Evolutionary conservation across 2,888 invertebrate genomes (phyloP), one percentile per base, ranked within the genome.

Genomic region (Lepidocyrtinus sp.): DNA sequence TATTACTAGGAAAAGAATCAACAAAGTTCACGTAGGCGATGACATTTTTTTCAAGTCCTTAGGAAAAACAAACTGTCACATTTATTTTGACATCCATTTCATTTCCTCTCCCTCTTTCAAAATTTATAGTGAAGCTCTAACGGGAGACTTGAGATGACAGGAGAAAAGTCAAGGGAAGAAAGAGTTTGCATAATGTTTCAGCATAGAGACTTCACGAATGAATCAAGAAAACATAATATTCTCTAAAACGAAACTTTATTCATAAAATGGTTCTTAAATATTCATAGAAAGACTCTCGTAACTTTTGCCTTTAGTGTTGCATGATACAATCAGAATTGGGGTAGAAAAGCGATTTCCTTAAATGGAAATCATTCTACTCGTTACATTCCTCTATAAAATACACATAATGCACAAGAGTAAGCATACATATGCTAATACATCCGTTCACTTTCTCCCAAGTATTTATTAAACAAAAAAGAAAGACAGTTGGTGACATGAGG

Each of bases 21-120:
- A n/a, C n/a, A n/a, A n/a, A n/a, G n/a, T n/a, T n/a, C n/a, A n/a
- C n/a, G n/a, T n/a, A 55, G n/a, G 3, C n/a, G 55, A 55, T 55
- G 55, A 55, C 55, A 55, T 55, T n/a, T n/a, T 55, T 55, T 55
- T 55, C 55, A 55, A 55, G 15, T 12, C 17, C 17, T 55, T 9
- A 55, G 55, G n/a, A n/a, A n/a, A 55, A 36, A 5, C n/a, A 55
- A 55, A 5, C 55, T 55, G 55, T 55, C 55, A 55, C 55, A n/a
- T 55, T 12, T n/a, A 55, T n/a, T 55, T n/a, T 55, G 55, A 55
- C 55, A 55, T 55, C 55, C 3, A 7, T 55, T 55, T 17, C 55
- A 55, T 55, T 55, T 55, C 55, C 55, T 55, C 55, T 55, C 17
- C 15, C 17, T 55, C n/a, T 3, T 17, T 55, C 36, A 5, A 36